Percentiles rank a stretch among this genome's conserved stretches.
phyloP scores from a whole-genome alignment of 2,113 vertebrate genomes.

The Cephalopholis sonnerati region DNA sequence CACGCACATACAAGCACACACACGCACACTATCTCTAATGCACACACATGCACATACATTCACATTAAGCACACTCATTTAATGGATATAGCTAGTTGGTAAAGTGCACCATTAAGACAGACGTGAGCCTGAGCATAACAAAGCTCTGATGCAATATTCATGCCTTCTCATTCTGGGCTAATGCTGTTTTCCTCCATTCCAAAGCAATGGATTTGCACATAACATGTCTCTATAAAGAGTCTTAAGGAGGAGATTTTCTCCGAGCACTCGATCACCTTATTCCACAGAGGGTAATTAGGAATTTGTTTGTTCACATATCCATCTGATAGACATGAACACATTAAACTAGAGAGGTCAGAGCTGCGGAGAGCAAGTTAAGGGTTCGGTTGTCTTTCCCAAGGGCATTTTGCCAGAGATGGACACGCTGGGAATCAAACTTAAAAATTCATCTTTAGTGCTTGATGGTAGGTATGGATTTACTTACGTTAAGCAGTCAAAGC shows the following conservation, averaged over 20 bases:
- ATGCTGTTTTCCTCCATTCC: slow-evolving; percentile 81
- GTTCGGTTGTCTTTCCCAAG: slow-evolving; percentile 31
- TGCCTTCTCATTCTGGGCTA: slow-evolving; percentile 76
- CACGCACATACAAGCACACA: not conserved
- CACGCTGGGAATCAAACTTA: slow-evolving; percentile 27
- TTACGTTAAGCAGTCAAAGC: slow-evolving; percentile 29
- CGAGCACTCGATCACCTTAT: slow-evolving; percentile 55
- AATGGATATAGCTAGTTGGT: slow-evolving; percentile 91
- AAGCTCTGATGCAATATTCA: slow-evolving; percentile 86
- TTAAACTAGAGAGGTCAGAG: slow-evolving; percentile 51
- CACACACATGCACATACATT: slow-evolving; percentile 29
- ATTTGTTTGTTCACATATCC: slow-evolving; percentile 58
- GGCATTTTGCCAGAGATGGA: slow-evolving; percentile 24
- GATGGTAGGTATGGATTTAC: slow-evolving; percentile 32
- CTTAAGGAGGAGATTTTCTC: slow-evolving; percentile 52
- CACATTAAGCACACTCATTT: slow-evolving; percentile 84
- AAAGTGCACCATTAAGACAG: slow-evolving; percentile 93
- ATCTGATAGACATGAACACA: slow-evolving; percentile 47
- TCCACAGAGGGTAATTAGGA: slow-evolving; percentile 53
- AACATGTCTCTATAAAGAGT: slow-evolving; percentile 64
- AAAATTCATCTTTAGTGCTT: slow-evolving; percentile 16
- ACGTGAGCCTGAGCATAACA: slow-evolving; percentile 79
- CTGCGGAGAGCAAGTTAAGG: slow-evolving; percentile 26
- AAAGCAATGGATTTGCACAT: slow-evolving; percentile 74
- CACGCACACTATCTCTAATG: slow-evolving; percentile 13